Conservation (phyloP, 2,113 vertebrate genomes). For the Crotalus horridus region DNA sequence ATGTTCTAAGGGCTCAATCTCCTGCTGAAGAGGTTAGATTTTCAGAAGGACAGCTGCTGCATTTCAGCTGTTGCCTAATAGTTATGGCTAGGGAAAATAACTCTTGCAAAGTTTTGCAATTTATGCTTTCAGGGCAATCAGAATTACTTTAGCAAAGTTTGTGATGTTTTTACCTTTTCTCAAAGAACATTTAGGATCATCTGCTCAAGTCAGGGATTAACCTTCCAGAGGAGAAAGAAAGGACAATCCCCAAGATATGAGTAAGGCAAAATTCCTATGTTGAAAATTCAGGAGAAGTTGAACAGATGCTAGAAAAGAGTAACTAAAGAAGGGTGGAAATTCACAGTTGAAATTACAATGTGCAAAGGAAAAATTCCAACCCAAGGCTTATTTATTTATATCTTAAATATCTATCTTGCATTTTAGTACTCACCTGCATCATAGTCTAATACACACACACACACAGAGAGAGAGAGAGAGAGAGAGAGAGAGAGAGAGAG, state of each 20-base stretch:
- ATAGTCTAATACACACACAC: background rate
- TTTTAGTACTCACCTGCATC: background rate
- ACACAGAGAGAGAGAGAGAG: background rate
- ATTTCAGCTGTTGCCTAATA: slow-evolving; percentile 17
- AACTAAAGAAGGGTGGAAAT: background rate
- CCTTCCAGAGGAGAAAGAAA: background rate
- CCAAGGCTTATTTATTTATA: background rate
- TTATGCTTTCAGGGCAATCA: background rate
- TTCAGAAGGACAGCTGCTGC: slow-evolving; percentile 43
- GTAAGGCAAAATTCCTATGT: background rate
- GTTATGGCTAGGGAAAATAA: slow-evolving; percentile 25
- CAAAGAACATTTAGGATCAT: background rate
- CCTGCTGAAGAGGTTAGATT: slow-evolving; percentile 15
- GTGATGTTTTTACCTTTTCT: background rate
- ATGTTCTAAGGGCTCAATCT: slow-evolving; percentile 23
- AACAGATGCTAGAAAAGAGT: background rate
- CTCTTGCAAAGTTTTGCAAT: slow-evolving; percentile 12
- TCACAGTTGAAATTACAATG: background rate
- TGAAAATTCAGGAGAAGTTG: background rate
- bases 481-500: no score
- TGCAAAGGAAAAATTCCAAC: background rate
- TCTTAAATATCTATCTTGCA: background rate
- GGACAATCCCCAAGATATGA: background rate
- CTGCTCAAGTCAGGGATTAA: background rate
- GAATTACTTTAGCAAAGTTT: background rate